phyloP scores from a whole-genome alignment of 2,888 invertebrate genomes.

The Drosophila testacea region DNA sequence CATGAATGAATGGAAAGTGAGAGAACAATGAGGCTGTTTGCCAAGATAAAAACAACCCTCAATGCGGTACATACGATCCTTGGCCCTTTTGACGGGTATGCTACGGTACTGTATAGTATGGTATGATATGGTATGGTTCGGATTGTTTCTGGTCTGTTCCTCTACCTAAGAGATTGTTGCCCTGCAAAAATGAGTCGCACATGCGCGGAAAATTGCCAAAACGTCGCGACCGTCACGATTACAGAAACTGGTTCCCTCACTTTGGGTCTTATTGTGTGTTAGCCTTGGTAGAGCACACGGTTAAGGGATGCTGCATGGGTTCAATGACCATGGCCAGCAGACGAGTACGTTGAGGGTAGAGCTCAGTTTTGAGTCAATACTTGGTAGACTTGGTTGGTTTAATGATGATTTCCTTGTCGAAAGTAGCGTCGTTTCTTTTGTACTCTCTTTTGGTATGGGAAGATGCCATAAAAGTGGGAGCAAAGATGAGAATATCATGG shows the following conservation, averaged over 20 bases:
- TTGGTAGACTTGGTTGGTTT: not conserved
- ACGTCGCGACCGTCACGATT: slow-evolving; percentile 29
- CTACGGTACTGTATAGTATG: not conserved
- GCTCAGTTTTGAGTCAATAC: slow-evolving; percentile 23
- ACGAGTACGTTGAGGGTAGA: slow-evolving; percentile 17
- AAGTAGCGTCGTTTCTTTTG: not conserved
- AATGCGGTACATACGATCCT: slow-evolving; percentile 46
- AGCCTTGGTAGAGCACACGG: slow-evolving; percentile 57
- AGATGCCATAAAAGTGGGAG: not conserved
- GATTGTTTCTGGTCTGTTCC: not conserved
- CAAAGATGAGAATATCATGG: not conserved
- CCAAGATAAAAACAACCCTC: slow-evolving; percentile 59
- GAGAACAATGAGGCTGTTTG: slow-evolving; percentile 47
- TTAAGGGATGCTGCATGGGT: slow-evolving; percentile 68
- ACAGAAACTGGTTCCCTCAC: slow-evolving; percentile 63
- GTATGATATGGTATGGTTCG: slow-evolving; percentile 5
- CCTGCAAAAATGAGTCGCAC: slow-evolving; percentile 42
- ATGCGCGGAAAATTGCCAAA: slow-evolving; percentile 69
- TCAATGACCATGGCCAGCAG: slow-evolving; percentile 64
- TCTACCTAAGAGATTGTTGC: slow-evolving; percentile 42
- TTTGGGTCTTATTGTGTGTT: slow-evolving; percentile 40
- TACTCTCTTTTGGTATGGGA: not conserved
- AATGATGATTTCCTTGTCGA: slow-evolving; percentile 13
- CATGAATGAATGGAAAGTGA: slow-evolving; percentile 21
- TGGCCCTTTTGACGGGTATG: slow-evolving; percentile 34